Conservation (phyloP, 2,113 vertebrate species). For the Hydrolagus affinis region DNA sequence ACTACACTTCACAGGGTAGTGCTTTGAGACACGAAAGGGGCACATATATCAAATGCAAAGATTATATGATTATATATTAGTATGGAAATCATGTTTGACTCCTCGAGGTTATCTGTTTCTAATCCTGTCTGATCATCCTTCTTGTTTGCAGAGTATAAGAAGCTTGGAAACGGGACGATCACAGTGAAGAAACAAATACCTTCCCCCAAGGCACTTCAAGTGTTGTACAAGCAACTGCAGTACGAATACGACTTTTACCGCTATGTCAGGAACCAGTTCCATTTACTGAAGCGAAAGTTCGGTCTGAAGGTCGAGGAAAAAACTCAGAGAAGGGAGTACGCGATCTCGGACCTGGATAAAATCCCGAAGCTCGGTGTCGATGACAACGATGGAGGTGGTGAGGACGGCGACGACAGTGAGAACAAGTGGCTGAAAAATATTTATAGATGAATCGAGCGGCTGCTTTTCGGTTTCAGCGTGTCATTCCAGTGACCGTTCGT, state of each 20-base stretch:
- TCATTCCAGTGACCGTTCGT: not conserved
- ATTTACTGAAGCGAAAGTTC: constrained; percentile 87
- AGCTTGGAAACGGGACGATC: constrained; percentile 91
- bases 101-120: not conserved
- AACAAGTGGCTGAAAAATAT: constrained; percentile 80
- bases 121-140: not conserved
- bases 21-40: no score
- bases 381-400: constrained; percentile 54
- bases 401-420: constrained; percentile 74
- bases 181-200: constrained; percentile 89
- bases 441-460: constrained; percentile 55
- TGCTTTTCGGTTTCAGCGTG: not conserved
- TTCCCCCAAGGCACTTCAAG: constrained; percentile 82
- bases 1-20: no score
- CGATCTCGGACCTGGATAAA: constrained; percentile 67
- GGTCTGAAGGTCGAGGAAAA: constrained; percentile 71
- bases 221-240: constrained; percentile 88
- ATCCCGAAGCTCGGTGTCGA: constrained; percentile 67
- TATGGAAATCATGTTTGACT: not conserved
- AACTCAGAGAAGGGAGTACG: constrained; percentile 55
- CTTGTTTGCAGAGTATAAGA: constrained; percentile 70
- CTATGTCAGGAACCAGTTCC: constrained; percentile 90
- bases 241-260: constrained; percentile 96
- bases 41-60: no score
- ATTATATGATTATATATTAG: no score